Percentiles rank a stretch among this genome's conserved stretches.
These are phyloP conservation scores for Todiramphus saurophagus DNA, from an alignment of 2,113 vertebrate species.

Conservation along the genomic window DNA sequence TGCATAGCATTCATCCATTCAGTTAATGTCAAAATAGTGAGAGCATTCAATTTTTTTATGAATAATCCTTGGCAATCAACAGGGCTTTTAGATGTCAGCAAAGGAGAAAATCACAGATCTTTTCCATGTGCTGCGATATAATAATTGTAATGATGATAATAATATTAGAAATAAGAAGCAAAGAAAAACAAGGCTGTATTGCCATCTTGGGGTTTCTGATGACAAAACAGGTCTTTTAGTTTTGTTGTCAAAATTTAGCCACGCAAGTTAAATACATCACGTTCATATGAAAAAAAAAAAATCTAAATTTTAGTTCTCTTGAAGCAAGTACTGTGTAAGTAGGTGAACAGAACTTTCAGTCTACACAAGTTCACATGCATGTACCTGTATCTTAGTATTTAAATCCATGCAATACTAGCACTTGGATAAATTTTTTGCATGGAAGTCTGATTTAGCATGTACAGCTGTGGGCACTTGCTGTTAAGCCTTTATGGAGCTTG, in stretches of 20 bases:
- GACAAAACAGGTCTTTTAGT: slow-evolving; percentile 35
- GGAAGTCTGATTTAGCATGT: neutral
- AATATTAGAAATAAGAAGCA: neutral
- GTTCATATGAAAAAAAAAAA: neutral
- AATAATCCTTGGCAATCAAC: neutral
- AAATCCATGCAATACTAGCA: neutral
- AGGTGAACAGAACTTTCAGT: neutral
- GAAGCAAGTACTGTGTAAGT: neutral
- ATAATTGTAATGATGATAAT: neutral
- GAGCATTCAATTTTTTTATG: neutral
- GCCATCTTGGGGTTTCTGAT: slow-evolving; percentile 62
- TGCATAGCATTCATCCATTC: neutral
- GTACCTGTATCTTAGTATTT: neutral
- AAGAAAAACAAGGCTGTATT: slow-evolving; percentile 55
- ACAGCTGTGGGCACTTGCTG: slow-evolving; percentile 21
- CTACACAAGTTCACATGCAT: neutral
- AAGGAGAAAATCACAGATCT: slow-evolving; percentile 25
- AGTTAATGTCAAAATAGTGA: neutral
- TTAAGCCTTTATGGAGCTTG: slow-evolving; percentile 2
- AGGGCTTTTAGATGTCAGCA: neutral
- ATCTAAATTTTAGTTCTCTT: neutral
- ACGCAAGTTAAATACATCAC: neutral
- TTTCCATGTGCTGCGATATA: neutral
- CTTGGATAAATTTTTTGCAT: neutral
- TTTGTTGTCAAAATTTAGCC: neutral